Base-by-base conservation (phyloP, 2,888 invertebrate genomes). In the Creontiades dilutus region DNA sequence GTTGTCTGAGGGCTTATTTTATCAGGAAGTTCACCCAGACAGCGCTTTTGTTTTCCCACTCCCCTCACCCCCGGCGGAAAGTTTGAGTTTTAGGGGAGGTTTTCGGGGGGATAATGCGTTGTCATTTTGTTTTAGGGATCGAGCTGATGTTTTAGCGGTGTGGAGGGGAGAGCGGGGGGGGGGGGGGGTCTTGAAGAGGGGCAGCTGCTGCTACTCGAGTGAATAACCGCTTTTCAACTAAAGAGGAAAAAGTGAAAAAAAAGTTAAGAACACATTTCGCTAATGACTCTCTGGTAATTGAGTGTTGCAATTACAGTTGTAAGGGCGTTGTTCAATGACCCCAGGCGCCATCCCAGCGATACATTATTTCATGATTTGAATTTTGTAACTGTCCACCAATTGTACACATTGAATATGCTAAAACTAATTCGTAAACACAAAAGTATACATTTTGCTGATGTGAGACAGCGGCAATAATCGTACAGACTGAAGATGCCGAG, bases 81-180 rank as follows among this genome's bases (percentile, higher is more conserved):
- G 68, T 68, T 68, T 68, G 68, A 12, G 52, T 52, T 52, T 52
- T 52, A 52, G 61, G 0, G 57, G n/a, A n/a, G 57, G 57, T 57
- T 57, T 57, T 57, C n/a, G 57, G 57, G 52, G 68, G 68, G 68
- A 68, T 68, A 68, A 68, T 68, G 68, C 68, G 68, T 23, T 68
- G 68, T 68, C 23, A 68, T 68, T 68, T 68, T 68, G 68, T 68
- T 68, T 68, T 68, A 68, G 68, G 68, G 68, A 23, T 23, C 68
- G 23, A 68, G 68, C 68, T 68, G 68, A 68, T 68, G 68, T 68
- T 68, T 68, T 68, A 68, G 68, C 68, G 68, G 68, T 68, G 68
- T 2, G 37, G 37, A 4, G 37, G 37, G 37, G 37, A 7, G 37
- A 37, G 7, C 3, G 37, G 37, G 37, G 2, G 37, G 37, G 37